Evolutionary conservation across 2,888 invertebrate genomes (phyloP).

Genomic region (Coremacera marginata): DNA sequence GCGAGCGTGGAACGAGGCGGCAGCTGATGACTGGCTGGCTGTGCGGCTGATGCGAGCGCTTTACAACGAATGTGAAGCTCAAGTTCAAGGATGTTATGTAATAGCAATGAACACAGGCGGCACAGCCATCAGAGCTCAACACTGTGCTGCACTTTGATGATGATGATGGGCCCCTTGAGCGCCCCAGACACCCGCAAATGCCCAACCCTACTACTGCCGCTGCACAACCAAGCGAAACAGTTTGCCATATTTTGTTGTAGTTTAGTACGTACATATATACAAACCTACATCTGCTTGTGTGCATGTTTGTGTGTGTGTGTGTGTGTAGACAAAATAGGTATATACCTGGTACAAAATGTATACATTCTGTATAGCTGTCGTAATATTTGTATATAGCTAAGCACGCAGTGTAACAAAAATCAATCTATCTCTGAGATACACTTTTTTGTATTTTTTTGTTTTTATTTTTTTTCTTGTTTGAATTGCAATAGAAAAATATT

Average conservation of each 20-base stretch:
- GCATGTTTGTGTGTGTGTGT: conserved; percentile 30
- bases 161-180: not conserved
- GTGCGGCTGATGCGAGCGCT: not conserved
- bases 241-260: too few species aligned
- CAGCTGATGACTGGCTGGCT: conserved; percentile 31
- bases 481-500: not conserved
- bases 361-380: not conserved
- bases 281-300: conserved; percentile 26
- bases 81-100: conserved; percentile 70
- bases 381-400: too few species aligned
- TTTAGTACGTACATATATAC: conserved; percentile 2
- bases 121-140: conserved; percentile 28
- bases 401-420: not conserved
- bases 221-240: too few species aligned
- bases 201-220: too few species aligned
- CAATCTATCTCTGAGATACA: conserved; percentile 13
- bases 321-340: conserved; percentile 1
- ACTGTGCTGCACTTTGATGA: conserved; percentile 5
- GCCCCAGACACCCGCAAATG: too few species aligned
- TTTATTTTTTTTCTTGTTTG: too few species aligned
- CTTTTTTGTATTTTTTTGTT: not conserved
- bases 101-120: conserved; percentile 45
- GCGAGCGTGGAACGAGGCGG: conserved; percentile 11
- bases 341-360: conserved; percentile 4
- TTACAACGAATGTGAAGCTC: conserved; percentile 56